A percentile compares a stretch with the other conserved stretches of the same genome.
Evolutionary conservation across 2,113 vertebrate genomes (phyloP).

Genomic region (Campylorhamphus procurvoides): DNA sequence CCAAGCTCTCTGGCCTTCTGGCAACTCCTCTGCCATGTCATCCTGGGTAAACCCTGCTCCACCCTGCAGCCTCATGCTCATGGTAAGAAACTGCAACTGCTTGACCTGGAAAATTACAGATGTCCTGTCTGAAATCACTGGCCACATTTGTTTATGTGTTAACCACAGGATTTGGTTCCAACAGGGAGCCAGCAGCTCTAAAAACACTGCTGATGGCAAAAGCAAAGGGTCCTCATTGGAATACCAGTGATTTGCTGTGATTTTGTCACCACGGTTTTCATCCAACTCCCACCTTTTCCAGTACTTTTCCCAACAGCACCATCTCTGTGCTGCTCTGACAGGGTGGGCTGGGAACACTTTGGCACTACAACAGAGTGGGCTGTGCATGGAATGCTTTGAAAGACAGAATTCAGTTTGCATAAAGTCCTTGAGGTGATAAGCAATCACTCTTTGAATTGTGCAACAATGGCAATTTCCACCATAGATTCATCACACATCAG

Average conservation of each 20-base stretch:
- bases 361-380: neutral
- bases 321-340: neutral
- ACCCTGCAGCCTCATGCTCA: neutral
- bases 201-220: neutral
- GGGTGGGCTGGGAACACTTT: neutral
- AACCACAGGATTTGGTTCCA: neutral
- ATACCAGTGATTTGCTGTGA: neutral
- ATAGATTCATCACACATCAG: neutral
- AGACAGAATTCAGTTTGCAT: neutral
- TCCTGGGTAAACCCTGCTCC: neutral
- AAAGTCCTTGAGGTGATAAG: neutral
- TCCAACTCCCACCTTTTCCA: neutral
- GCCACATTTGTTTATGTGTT: neutral
- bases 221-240: neutral
- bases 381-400: too few relatives aligned
- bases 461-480: neutral
- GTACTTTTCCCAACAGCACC: neutral
- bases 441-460: neutral
- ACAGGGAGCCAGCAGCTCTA: neutral
- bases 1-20: neutral
- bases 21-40: neutral
- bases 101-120: neutral
- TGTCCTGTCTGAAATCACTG: neutral
- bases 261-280: neutral
- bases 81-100: neutral